phyloP scores from a whole-genome alignment of 2,888 invertebrate genomes.

The Troilus luridus region DNA sequence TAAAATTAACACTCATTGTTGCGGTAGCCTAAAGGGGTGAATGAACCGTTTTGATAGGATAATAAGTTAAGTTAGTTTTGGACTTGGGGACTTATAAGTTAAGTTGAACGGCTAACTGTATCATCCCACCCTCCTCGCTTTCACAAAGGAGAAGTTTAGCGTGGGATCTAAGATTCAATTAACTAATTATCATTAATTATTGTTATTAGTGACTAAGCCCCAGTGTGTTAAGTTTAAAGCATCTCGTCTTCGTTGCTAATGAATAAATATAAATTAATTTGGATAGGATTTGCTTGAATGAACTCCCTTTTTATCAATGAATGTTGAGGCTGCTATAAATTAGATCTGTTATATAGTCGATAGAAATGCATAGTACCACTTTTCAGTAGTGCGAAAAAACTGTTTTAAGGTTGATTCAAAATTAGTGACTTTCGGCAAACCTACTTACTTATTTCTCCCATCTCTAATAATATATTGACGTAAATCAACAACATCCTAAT shows the following conservation, averaged over 20 bases:
- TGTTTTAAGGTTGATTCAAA: too few relatives aligned
- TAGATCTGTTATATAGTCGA: too few relatives aligned
- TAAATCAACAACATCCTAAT: too few relatives aligned
- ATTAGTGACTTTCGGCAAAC: too few relatives aligned
- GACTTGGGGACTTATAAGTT: background rate
- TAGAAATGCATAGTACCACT: too few relatives aligned
- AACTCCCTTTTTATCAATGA: too few relatives aligned
- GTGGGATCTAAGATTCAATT: background rate
- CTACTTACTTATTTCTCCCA: too few relatives aligned
- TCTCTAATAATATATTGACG: too few relatives aligned
- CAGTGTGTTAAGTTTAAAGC: background rate
- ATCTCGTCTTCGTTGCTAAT: background rate
- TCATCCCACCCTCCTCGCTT: background rate
- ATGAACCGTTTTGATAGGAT: constrained; percentile 19
- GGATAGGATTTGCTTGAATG: background rate
- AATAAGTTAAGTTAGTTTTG: background rate
- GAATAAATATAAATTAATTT: background rate
- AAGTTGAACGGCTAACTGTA: background rate
- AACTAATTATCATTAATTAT: constrained; percentile 39
- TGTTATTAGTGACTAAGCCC: background rate
- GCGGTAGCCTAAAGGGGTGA: background rate
- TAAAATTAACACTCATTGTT: background rate
- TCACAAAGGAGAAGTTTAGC: background rate
- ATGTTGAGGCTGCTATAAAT: too few relatives aligned
- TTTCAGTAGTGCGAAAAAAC: too few relatives aligned